These are phyloP conservation scores for Drosophila pectinifera DNA, from an alignment of 1,140 invertebrate genomes.

Conservation along the genomic window DNA sequence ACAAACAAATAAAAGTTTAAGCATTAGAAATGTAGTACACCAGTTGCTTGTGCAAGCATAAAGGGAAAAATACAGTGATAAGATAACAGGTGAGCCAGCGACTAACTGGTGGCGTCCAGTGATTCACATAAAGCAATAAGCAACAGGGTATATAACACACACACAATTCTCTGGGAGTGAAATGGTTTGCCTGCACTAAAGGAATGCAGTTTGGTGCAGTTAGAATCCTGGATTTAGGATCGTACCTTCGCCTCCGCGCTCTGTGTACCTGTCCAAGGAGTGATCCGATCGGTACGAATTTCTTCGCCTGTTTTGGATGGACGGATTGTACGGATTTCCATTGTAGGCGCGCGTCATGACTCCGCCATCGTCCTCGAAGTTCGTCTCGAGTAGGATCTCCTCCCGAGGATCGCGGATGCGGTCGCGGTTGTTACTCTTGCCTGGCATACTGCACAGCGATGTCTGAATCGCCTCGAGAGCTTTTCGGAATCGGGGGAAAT, in stretches of 20 bases:
- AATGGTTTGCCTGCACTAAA: slow-evolving; percentile 3
- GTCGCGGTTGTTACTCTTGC: slow-evolving; percentile 72
- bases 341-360: slow-evolving; percentile 82
- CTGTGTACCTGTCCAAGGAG: slow-evolving; percentile 84
- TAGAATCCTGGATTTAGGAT: slow-evolving; percentile 10
- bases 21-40: neutral
- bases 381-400: slow-evolving; percentile 83
- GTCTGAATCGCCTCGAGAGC: slow-evolving; percentile 29
- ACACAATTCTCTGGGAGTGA: slow-evolving; percentile 8
- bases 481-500: slow-evolving; percentile 21
- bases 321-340: slow-evolving; percentile 71
- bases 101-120: slow-evolving; percentile 30
- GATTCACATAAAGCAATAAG: slow-evolving; percentile 47
- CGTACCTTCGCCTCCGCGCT: slow-evolving; percentile 80
- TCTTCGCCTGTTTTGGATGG: slow-evolving; percentile 68
- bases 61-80: slow-evolving; percentile 43
- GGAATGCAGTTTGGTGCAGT: slow-evolving; percentile 11
- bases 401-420: slow-evolving; percentile 81
- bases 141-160: slow-evolving; percentile 16
- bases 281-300: slow-evolving; percentile 77
- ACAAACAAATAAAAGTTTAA: neutral
- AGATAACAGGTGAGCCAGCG: slow-evolving; percentile 48
- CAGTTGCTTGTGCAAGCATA: slow-evolving; percentile 40
- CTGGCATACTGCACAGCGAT: slow-evolving; percentile 62
- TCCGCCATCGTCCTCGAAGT: slow-evolving; percentile 84